A percentile compares a stretch with the other conserved stretches of the same genome.
phyloP scores from a whole-genome alignment of 2,888 invertebrate species.

The Trachelus iudaicus region DNA sequence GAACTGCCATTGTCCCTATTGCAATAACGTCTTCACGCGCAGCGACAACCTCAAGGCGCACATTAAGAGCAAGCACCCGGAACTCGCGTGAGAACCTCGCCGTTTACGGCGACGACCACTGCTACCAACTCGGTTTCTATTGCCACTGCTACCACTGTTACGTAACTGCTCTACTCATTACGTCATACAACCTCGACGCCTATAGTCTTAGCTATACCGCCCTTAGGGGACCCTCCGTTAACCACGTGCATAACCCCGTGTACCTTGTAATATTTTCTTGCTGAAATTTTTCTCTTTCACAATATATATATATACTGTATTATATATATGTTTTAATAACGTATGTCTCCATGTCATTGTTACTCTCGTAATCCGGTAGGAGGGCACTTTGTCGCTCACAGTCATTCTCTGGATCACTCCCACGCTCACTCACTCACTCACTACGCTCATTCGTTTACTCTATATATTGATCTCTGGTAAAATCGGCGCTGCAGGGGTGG shows the following conservation, averaged over 20 bases:
- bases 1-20: conserved; percentile 73
- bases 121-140: no score
- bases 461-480: background rate
- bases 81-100: conserved; percentile 12
- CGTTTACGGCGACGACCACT: background rate
- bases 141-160: background rate
- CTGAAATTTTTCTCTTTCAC: background rate
- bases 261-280: background rate
- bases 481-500: background rate
- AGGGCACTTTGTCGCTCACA: background rate
- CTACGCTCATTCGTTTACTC: background rate
- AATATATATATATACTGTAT: background rate
- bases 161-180: background rate
- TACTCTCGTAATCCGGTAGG: background rate
- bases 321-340: background rate
- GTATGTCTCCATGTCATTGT: background rate
- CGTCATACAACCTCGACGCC: no score
- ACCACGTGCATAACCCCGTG: background rate
- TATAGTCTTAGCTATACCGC: background rate
- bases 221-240: background rate
- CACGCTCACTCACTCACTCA: background rate
- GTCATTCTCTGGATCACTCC: background rate
- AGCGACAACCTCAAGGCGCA: conserved; percentile 77
- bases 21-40: conserved; percentile 73
- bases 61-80: conserved; percentile 72